Evolutionary conservation across 2,888 invertebrate genomes (phyloP), one percentile per base, ranked within the genome.

Genomic region (Epinotia bilunana): DNA sequence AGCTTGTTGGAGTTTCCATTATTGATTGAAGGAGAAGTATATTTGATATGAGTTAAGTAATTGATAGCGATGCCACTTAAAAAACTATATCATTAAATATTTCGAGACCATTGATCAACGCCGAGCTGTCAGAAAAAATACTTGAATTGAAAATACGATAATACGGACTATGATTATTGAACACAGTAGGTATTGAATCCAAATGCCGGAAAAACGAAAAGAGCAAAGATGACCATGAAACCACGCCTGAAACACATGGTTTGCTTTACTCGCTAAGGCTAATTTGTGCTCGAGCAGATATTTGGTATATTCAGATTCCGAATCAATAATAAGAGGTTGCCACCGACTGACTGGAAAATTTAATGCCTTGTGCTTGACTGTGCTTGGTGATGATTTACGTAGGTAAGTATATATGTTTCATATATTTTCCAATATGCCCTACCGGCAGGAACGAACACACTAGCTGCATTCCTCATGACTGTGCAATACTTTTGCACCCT

Each of bases 291-390:
- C n/a, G 78, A 74, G 53, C 62, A 53, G 12, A 28, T 74, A 11
- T 73, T 77, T 55, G 77, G 76, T 53, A 74, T 77, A 65, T 76
- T 77, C 46, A 57, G 78, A 71, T 77, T 77, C 43, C 71, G 72
- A 6, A 60, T 63, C 13, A 39, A 53, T 12, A 61, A 67, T n/a
- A 58, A 73, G 1, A 20, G 33, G 39, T 33, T 78, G 16, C 23
- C 33, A 6, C 28, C 49, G 43, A 65, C 63, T 28, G 70, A 70
- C 55, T 55, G 57, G 67, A 61, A 53, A 58, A 61, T 70, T 3
- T 76, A 78, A 72, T 3, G 61, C 20, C n/a, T 73, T 9, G 77
- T n/a, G n/a, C n/a, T n/a, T n/a, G 72, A 63, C 11, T 73, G 23
- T 20, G 57, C 33, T 7, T 53, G 12, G 65, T 12, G 6, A 18